Conservation (phyloP, 2,113 vertebrate genomes). For the Pipra filicauda region DNA sequence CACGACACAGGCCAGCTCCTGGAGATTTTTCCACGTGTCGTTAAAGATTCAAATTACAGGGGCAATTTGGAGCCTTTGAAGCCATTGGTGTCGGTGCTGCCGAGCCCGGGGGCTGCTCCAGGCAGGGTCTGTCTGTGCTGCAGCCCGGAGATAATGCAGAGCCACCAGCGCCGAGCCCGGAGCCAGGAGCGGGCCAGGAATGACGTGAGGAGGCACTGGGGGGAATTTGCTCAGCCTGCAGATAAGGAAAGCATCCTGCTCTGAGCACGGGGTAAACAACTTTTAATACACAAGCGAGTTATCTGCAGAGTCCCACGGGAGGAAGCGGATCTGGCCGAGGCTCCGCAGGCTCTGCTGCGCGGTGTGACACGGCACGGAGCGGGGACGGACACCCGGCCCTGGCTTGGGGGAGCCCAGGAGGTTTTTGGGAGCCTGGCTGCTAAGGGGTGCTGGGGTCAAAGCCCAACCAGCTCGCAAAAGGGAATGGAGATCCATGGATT, state of each 20-base stretch:
- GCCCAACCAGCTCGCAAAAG: neutral
- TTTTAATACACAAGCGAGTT: neutral
- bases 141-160: conserved; percentile 51
- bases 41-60: conserved; percentile 56
- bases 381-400: fast-evolving
- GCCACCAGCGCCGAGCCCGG: neutral
- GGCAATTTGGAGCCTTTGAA: conserved; percentile 36
- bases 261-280: conserved; percentile 19
- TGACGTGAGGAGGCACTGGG: neutral
- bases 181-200: neutral
- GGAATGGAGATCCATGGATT: neutral
- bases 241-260: conserved; percentile 65
- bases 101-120: conserved; percentile 7
- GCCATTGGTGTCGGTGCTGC: neutral
- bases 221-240: conserved; percentile 21
- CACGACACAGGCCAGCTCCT: conserved; percentile 24
- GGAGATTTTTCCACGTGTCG: conserved; percentile 5
- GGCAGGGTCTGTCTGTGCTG: conserved; percentile 10
- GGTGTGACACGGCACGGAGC: fast-evolving
- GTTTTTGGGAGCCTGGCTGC: neutral
- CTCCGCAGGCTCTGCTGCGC: neutral
- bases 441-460: neutral
- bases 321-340: neutral
- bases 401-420: neutral
- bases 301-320: conserved; percentile 25